Evolutionary conservation across 2,888 invertebrate species (phyloP).

Genomic region (Polyploca ridens): DNA sequence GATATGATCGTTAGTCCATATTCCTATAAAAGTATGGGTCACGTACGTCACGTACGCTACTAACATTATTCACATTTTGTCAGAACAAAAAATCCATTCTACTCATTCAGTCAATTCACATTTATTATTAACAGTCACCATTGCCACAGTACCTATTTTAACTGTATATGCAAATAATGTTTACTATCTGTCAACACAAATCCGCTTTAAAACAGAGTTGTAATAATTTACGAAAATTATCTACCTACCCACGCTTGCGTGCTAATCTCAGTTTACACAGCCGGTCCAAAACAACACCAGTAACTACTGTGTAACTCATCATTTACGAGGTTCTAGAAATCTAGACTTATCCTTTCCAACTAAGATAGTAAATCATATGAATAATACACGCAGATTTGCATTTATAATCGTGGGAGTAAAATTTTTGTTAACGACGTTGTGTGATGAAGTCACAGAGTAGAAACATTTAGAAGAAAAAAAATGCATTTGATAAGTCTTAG

Average conservation of each 20-base stretch:
- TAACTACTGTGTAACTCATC: not conserved
- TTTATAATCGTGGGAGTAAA: not conserved
- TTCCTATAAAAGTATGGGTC: too few species aligned
- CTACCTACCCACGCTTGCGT: conserved; percentile 1
- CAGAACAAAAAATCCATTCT: too few species aligned
- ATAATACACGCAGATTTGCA: not conserved
- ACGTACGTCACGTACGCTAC: too few species aligned
- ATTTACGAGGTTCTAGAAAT: not conserved
- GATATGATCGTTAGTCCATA: too few species aligned
- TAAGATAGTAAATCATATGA: not conserved
- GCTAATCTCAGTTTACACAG: not conserved
- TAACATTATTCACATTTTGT: too few species aligned
- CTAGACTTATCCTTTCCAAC: not conserved
- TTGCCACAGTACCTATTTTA: not conserved
- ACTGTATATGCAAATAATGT: not conserved
- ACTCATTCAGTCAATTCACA: too few species aligned
- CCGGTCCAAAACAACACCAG: not conserved
- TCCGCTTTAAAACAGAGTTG: not conserved
- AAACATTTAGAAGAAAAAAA: too few species aligned
- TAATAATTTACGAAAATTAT: not conserved
- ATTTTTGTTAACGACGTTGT: too few species aligned
- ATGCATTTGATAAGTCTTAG: too few species aligned
- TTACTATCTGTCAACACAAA: not conserved
- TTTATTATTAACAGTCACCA: not conserved
- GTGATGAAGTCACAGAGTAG: too few species aligned